phyloP scores from a whole-genome alignment of 2,113 vertebrate species.

The Gopherus evgoodei region DNA sequence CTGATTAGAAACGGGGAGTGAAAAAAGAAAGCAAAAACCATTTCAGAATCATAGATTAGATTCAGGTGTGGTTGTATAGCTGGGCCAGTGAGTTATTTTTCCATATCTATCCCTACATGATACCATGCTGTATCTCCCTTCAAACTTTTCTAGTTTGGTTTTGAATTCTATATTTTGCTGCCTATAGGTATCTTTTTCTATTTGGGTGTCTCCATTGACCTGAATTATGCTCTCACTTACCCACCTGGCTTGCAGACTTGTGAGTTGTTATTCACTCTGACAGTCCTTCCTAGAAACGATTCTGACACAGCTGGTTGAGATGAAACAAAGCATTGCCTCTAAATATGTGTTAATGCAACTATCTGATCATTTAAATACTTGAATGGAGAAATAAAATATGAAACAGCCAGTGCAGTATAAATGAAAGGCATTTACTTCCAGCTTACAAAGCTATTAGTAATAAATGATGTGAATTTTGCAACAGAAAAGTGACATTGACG shows the following conservation, averaged over 20 bases:
- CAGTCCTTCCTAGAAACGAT: background rate
- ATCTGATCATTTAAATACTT: background rate
- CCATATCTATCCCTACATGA: background rate
- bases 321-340: background rate
- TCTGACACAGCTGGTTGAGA: background rate
- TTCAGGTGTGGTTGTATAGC: background rate
- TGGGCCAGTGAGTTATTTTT: background rate
- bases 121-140: background rate
- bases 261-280: background rate
- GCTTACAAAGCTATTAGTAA: background rate
- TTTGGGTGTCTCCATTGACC: background rate
- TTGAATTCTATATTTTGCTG: background rate
- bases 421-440: background rate
- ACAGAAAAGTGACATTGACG: background rate
- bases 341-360: background rate
- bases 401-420: background rate
- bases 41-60: background rate
- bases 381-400: background rate
- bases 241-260: background rate
- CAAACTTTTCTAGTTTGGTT: background rate
- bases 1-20: background rate
- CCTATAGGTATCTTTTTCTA: too few species aligned
- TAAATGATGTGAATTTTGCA: background rate
- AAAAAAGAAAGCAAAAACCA: background rate
- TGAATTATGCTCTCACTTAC: background rate